phyloP scores from a whole-genome alignment of 2,888 invertebrate species.

The Drosophila mimetica region DNA sequence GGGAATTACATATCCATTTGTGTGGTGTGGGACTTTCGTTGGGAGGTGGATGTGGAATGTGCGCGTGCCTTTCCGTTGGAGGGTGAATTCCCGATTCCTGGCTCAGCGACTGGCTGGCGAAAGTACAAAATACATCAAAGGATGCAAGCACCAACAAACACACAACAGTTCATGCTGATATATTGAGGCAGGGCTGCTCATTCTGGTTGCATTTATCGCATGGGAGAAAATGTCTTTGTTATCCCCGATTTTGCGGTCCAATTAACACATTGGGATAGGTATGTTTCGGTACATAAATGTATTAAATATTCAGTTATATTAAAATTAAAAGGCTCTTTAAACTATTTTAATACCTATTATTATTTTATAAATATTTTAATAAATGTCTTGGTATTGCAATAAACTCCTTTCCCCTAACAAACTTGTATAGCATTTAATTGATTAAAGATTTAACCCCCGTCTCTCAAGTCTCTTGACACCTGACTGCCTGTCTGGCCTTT shows the following conservation, averaged over 20 bases:
- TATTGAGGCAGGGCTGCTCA: slow-evolving; percentile 71
- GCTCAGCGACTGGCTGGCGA: slow-evolving; percentile 74
- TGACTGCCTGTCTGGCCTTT: slow-evolving; percentile 33
- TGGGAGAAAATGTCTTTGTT: slow-evolving; percentile 50
- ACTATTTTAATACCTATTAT: not conserved
- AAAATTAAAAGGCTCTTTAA: too few relatives aligned
- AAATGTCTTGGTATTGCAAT: too few relatives aligned
- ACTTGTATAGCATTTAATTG: slow-evolving; percentile 45
- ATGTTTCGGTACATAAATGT: not conserved
- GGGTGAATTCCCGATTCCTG: slow-evolving; percentile 50
- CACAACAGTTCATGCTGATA: slow-evolving; percentile 51
- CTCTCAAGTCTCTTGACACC: slow-evolving; percentile 2
- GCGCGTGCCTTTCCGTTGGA: slow-evolving; percentile 72
- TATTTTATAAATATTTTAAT: too few relatives aligned
- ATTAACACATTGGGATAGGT: slow-evolving; percentile 55
- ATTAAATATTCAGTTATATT: too few relatives aligned
- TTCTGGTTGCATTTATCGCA: slow-evolving; percentile 64
- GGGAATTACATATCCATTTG: slow-evolving; percentile 30
- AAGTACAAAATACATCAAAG: slow-evolving; percentile 73
- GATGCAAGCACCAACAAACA: slow-evolving; percentile 51
- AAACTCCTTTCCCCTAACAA: too few relatives aligned
- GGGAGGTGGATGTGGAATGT: slow-evolving; percentile 65
- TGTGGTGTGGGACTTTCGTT: slow-evolving; percentile 24
- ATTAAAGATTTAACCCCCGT: slow-evolving; percentile 44
- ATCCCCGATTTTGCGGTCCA: slow-evolving; percentile 54